Evolutionary conservation across 2,888 invertebrate species (phyloP).

Genomic region (Ennomos erosarius): DNA sequence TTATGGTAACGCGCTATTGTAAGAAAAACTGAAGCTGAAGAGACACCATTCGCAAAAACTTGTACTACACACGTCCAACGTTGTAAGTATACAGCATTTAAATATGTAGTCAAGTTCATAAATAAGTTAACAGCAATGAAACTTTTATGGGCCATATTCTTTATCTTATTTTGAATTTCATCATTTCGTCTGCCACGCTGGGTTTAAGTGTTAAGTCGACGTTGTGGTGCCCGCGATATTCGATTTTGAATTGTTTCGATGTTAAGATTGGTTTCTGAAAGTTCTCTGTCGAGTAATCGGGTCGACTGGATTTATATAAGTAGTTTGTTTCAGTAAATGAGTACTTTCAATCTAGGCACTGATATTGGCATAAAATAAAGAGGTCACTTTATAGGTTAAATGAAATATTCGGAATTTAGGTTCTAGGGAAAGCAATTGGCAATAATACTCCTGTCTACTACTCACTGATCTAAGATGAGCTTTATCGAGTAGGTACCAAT

Average conservation of each 20-base stretch:
- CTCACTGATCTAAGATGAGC: too few relatives aligned
- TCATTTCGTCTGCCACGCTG: conserved; percentile 69
- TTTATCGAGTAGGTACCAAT: too few relatives aligned
- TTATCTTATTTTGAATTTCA: conserved; percentile 82
- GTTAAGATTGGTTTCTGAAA: conserved; percentile 12
- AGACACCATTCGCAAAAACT: conserved; percentile 7
- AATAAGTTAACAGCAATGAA: conserved; percentile 82
- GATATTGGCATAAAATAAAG: too few relatives aligned
- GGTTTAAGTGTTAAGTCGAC: conserved; percentile 65
- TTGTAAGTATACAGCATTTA: conserved; percentile 66
- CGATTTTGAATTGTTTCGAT: conserved; percentile 14
- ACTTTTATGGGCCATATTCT: conserved; percentile 80
- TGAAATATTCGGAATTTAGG: too few relatives aligned
- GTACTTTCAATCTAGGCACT: too few relatives aligned
- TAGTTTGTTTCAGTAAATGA: too few relatives aligned
- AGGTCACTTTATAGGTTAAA: too few relatives aligned
- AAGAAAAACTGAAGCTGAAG: too few relatives aligned
- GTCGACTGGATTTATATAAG: too few relatives aligned
- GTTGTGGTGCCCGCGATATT: conserved; percentile 26
- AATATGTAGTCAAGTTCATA: conserved; percentile 77
- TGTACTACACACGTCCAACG: conserved; percentile 33
- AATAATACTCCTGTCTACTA: too few relatives aligned
- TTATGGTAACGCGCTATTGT: too few relatives aligned
- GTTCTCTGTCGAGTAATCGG: not conserved
- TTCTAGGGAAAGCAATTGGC: too few relatives aligned